A percentile compares a stretch with the other conserved stretches of the same genome.
phyloP scores from a whole-genome alignment of 2,797 vertebrate species.

The Coreius guichenoti region DNA sequence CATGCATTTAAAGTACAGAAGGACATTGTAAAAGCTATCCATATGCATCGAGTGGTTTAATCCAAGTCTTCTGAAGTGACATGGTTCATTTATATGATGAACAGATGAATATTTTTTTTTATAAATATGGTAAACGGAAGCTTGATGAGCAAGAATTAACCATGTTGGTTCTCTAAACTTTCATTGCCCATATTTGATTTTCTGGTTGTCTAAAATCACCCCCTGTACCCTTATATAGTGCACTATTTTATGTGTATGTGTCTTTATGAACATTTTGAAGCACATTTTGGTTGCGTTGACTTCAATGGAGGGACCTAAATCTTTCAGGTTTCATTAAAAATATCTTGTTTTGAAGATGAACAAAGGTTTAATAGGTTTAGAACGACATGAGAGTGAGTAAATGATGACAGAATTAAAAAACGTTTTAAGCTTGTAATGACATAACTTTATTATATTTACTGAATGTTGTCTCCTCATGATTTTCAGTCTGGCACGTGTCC shows the following conservation, averaged over 20 bases:
- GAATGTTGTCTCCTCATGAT: neutral
- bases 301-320: neutral
- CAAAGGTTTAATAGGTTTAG: neutral
- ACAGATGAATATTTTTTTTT: too few relatives aligned
- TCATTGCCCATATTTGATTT: neutral
- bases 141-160: neutral
- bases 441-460: neutral
- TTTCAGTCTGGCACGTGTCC: constrained; percentile 85
- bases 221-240: neutral
- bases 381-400: neutral
- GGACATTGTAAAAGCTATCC: neutral
- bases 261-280: neutral
- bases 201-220: neutral
- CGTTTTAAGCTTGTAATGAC: neutral
- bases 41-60: neutral
- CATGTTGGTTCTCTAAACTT: too few relatives aligned
- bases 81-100: too few relatives aligned
- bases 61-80: too few relatives aligned
- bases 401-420: accelerated
- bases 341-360: neutral
- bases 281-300: neutral
- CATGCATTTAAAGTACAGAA: neutral
- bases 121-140: neutral
- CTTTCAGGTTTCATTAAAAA: neutral
- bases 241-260: neutral